These are phyloP conservation scores for Melanaphis sacchari DNA, from an alignment of 1,140 invertebrate genomes.

Conservation along the genomic window DNA sequence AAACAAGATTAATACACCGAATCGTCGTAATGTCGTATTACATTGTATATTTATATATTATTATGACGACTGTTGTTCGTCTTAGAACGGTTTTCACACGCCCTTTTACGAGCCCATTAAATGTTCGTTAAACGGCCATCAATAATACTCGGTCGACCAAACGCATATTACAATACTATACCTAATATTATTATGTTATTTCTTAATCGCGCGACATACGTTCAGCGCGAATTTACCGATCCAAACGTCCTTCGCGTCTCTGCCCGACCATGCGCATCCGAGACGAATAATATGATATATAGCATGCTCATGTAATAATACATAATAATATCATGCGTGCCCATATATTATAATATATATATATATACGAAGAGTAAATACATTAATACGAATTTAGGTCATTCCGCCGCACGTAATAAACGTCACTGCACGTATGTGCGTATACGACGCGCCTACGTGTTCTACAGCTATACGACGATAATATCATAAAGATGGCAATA, in stretches of 20 bases:
- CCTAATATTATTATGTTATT: not conserved
- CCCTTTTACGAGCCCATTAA: not conserved
- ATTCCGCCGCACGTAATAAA: not conserved
- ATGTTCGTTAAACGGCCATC: not conserved
- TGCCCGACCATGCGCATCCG: not conserved
- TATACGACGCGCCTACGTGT: too few species aligned
- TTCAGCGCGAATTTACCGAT: not conserved
- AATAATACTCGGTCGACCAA: not conserved
- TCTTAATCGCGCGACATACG: conserved; percentile 14
- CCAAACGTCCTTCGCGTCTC: not conserved
- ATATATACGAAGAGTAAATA: not conserved
- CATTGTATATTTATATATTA: not conserved
- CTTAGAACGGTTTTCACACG: not conserved
- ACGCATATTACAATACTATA: not conserved
- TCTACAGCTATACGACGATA: too few species aligned
- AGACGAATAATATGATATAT: not conserved
- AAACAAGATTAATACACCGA: not conserved
- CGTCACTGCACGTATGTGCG: not conserved
- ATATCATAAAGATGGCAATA: not conserved
- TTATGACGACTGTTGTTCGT: not conserved
- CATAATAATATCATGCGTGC: not conserved
- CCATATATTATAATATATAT: not conserved
- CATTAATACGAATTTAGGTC: not conserved
- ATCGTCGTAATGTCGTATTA: not conserved
- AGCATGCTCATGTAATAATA: not conserved